Percentiles rank a stretch among this genome's conserved stretches.
Evolutionary conservation across 2,888 invertebrate species (phyloP).

Genomic region (Penaeus monodon): DNA sequence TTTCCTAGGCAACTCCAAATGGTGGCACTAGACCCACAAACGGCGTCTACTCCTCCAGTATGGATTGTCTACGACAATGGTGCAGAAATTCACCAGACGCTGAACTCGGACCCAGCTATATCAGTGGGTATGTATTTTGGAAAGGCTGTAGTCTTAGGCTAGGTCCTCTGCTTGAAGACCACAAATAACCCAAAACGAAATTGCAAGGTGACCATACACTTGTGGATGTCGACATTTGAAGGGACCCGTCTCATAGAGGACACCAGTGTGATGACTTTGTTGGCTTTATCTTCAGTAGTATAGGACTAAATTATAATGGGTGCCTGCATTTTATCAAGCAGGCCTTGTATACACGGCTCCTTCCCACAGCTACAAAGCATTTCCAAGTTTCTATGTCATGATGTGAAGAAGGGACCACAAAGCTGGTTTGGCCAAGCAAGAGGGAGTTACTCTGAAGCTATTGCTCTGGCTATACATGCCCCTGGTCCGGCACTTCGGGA

Average conservation of each 20-base stretch:
- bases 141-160: no score
- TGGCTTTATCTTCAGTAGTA: constrained; percentile 89
- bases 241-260: constrained; percentile 94
- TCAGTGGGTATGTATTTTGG: constrained; percentile 79
- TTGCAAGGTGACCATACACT: constrained; percentile 80
- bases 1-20: constrained; percentile 82
- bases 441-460: constrained; percentile 95
- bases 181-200: no score
- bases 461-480: constrained; percentile 88
- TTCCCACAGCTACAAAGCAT: constrained; percentile 83
- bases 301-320: no score
- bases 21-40: constrained; percentile 90
- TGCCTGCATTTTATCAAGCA: no score
- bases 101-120: constrained; percentile 95
- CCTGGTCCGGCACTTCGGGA: constrained; percentile 91
- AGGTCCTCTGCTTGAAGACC: no score
- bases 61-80: constrained; percentile 93
- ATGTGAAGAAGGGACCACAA: constrained; percentile 92
- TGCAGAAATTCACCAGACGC: constrained; percentile 89
- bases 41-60: constrained; percentile 90
- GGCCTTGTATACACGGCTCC: no score
- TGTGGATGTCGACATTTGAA: constrained; percentile 93
- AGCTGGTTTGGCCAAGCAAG: constrained; percentile 76
- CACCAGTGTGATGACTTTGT: constrained; percentile 92
- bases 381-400: constrained; percentile 90